Evolutionary conservation across 1,140 invertebrate genomes (phyloP), one percentile per base, ranked within the genome.

Genomic region (Rhagoletis zephyria): DNA sequence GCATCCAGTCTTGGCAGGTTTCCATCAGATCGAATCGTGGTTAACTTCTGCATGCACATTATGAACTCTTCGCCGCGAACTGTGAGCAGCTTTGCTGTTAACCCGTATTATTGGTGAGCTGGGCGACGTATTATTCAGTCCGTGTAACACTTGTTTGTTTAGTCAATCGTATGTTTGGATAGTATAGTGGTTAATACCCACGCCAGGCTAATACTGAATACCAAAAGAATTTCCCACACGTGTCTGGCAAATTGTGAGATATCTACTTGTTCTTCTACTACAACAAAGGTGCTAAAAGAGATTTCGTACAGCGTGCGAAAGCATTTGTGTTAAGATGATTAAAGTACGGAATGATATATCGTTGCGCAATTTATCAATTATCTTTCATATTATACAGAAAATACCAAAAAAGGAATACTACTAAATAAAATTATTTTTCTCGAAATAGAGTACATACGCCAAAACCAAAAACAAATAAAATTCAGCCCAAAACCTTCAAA

Each of bases 261-360:
- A 7, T 56, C 67, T 74, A 74, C 67, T 56, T 16, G 14, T 16
- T 0, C 45, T 48, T 42, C 42, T 45, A 74, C 40, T 48, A 74
- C 42, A 4, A 45, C 30, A 30, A 30, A 30, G 12, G 67, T 45
- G 42, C 67, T 74, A 40, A 14, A 74, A 48, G 10, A 3, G 40
- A 14, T 16, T n/a, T 42, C 10, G 30, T 74, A 74, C 42, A 48
- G 40, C 40, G 67, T 74, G 67, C 42, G 0, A n/a, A 10, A 74
- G 12, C 42, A 74, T 48, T 48, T 45, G 3, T n/a, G 16, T 45
- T 40, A 19, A 14, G 9, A 67, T 67, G 19, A 67, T 59, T 81
- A 77, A 45, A 77, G 56, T 30, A 77, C 60, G 60, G 61, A 61
- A 87, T 59, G 16, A 19, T 87, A 59, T 70, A 56, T 87, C 12